Conservation (phyloP, 2,888 invertebrate species). For the Alcis repandata region DNA sequence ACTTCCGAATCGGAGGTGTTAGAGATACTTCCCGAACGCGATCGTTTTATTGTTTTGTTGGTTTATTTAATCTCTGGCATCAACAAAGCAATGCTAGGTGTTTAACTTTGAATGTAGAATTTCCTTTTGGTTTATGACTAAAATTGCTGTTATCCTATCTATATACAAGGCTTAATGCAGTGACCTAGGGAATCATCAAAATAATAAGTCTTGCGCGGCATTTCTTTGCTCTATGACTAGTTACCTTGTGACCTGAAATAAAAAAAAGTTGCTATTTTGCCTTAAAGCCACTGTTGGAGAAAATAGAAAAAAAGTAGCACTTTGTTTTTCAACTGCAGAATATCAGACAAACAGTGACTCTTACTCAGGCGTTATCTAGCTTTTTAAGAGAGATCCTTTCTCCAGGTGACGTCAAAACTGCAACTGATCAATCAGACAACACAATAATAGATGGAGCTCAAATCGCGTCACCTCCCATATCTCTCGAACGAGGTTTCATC, state of each 20-base stretch:
- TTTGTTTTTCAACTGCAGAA: background rate
- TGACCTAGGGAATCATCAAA: background rate
- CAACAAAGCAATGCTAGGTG: slow-evolving; percentile 5
- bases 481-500: slow-evolving; percentile 45
- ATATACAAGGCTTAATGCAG: background rate
- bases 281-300: too few species aligned
- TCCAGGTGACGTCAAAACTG: background rate
- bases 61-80: slow-evolving; percentile 30
- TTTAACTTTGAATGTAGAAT: slow-evolving; percentile 17
- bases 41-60: slow-evolving; percentile 28
- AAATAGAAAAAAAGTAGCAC: background rate
- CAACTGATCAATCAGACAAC: slow-evolving; percentile 30
- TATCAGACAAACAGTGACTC: background rate
- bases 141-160: background rate
- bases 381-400: background rate
- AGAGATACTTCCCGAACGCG: slow-evolving; percentile 58
- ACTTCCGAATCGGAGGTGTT: slow-evolving; percentile 67
- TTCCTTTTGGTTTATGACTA: background rate
- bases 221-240: too few species aligned
- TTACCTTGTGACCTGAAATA: too few species aligned
- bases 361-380: too few species aligned
- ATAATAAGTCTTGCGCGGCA: too few species aligned
- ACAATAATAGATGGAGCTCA: slow-evolving; percentile 58
- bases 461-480: slow-evolving; percentile 61
- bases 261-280: too few species aligned